These are phyloP conservation scores for Sipha maydis DNA, from an alignment of 2,888 invertebrate species.

Conservation along the genomic window DNA sequence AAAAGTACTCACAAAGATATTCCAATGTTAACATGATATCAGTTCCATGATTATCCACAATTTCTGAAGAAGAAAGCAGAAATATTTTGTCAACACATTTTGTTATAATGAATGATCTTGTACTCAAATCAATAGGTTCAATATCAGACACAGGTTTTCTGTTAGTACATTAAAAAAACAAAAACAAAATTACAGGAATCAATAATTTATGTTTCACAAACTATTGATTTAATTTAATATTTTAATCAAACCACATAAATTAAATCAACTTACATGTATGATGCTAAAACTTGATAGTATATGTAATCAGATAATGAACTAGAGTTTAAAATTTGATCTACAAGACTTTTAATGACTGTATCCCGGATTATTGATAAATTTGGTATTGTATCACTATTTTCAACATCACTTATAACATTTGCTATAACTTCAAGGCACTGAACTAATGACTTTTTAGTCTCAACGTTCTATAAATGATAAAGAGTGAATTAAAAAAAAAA, in stretches of 20 bases:
- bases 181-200: neutral
- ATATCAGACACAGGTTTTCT: slow-evolving; percentile 51
- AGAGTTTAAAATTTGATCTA: slow-evolving; percentile 43
- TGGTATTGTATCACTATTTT: slow-evolving; percentile 48
- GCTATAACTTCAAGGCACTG: slow-evolving; percentile 28
- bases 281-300: slow-evolving; percentile 44
- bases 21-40: slow-evolving; percentile 26
- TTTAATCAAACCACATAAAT: neutral
- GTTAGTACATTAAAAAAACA: neutral
- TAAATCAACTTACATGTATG: slow-evolving; percentile 43
- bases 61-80: slow-evolving; percentile 9
- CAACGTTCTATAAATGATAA: slow-evolving; percentile 31
- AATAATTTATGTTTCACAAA: neutral
- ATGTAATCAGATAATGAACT: slow-evolving; percentile 31
- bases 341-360: slow-evolving; percentile 39
- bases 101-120: slow-evolving; percentile 51
- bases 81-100: slow-evolving; percentile 47
- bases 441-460: slow-evolving; percentile 52
- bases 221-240: too few species aligned
- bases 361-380: slow-evolving; percentile 56
- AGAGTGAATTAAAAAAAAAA: neutral
- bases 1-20: slow-evolving; percentile 27
- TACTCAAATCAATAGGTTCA: slow-evolving; percentile 52
- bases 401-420: slow-evolving; percentile 22
- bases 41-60: neutral